Evolutionary conservation across 2,113 vertebrate species (phyloP).

Genomic region (Symphodus melops): DNA sequence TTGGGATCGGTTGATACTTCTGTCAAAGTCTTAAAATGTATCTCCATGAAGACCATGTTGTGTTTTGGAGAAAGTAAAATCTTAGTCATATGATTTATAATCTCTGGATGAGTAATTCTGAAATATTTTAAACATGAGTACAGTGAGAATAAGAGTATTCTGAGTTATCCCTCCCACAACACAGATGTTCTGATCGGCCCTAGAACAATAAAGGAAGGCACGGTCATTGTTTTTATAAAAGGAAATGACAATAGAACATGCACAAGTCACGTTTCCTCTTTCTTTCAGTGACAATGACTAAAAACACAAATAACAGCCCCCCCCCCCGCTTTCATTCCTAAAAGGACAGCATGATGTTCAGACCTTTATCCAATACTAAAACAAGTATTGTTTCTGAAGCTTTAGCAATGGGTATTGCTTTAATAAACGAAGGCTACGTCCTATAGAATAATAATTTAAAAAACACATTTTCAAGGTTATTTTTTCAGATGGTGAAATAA

Average conservation of each 20-base stretch:
- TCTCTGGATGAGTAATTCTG: conserved; percentile 19
- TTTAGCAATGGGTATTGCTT: no score
- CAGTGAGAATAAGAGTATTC: not conserved
- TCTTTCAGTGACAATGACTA: conserved; percentile 3
- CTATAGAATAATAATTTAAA: no score
- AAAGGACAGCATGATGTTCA: no score
- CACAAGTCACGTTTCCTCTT: not conserved
- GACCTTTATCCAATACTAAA: no score
- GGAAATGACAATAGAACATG: not conserved
- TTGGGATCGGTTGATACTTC: conserved; percentile 24
- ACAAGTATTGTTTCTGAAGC: no score
- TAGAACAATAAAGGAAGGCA: not conserved
- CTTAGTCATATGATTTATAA: conserved; percentile 31
- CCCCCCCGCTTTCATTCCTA: not conserved
- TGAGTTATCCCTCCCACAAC: not conserved
- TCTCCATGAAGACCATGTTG: not conserved
- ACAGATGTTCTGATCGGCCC: not conserved
- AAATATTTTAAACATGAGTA: conserved; percentile 19
- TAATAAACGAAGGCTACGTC: no score
- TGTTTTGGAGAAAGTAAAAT: conserved; percentile 14
- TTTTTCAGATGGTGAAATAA: no score
- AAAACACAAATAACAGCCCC: not conserved
- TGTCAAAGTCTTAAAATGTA: conserved; percentile 17
- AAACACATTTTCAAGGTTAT: no score
- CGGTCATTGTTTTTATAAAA: not conserved